Evolutionary conservation across 35 echinoderm and acorn worm species (phyloP), one percentile per base, ranked within the genome.

Genomic region (Eucidaris tribuloides): DNA sequence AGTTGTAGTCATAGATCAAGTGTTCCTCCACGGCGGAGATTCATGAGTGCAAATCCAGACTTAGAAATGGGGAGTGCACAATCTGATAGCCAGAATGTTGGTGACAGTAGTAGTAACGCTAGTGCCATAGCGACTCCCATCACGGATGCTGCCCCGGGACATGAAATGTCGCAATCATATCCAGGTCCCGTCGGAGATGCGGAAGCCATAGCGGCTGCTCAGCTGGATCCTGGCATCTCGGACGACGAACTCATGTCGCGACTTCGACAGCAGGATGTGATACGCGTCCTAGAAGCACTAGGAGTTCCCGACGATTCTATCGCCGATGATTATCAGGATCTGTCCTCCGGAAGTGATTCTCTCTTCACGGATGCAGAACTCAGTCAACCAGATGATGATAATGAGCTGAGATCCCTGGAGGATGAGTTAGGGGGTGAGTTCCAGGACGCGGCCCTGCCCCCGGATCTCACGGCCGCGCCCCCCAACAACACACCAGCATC

Each of bases 381-480:
- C 22, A 63, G 61, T 18, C 41, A 71, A 19, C 62, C 71, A 17
- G 60, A 84, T 30, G 71, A 84, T 14, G 82, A 84, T 63, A 71
- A 84, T 38, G 82, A 84, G 62, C 82, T 84, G 38, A 41, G 63
- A 14, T 84, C 65, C 42, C n/a, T 84, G 17, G 82, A 84, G 63
- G 65, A 84, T 14, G 82, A 70, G 19, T 63, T 84, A 0, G 82
- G 65, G 23, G 42, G 41, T 71, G 82, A 84, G 30, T 30, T 63
- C 24, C 45, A 65, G n/a, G 44, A 84, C 39, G 65, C 45, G 42
- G 39, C 28, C 27, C 20, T 33, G 25, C 42, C 54, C 20, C 60
- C 82, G 15, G 44, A 70, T 50, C 45, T 65, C 39, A 83, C 57
- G 3, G n/a, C 65, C 15, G 39, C 82, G 2, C 29, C n/a, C 14